Evolutionary conservation across 2,888 invertebrate species (phyloP).

Genomic region (Thereva nobilitata): DNA sequence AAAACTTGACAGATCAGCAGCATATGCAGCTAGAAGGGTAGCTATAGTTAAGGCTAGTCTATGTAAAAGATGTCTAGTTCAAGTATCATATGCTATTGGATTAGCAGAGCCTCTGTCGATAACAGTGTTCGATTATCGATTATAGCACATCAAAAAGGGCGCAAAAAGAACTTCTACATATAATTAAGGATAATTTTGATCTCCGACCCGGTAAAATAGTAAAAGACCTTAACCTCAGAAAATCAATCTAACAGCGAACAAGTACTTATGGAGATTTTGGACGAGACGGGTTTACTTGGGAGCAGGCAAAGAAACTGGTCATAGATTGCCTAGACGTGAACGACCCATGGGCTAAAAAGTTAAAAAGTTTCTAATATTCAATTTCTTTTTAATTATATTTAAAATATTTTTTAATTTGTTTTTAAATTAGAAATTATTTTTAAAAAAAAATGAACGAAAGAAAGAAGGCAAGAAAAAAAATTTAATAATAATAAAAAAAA

Average conservation of each 20-base stretch:
- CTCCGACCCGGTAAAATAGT: constrained; percentile 96
- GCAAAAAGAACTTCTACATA: constrained; percentile 81
- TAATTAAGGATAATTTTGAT: constrained; percentile 95
- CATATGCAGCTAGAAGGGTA: constrained; percentile 99
- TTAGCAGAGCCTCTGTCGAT: constrained; percentile 97
- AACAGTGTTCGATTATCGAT: constrained; percentile 93
- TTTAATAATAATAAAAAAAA: constrained; percentile 43
- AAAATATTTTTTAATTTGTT: constrained; percentile 34
- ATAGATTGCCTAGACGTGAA: constrained; percentile 65
- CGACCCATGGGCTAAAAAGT: constrained; percentile 41
- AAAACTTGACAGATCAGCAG: constrained; percentile 95
- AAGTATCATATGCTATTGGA: constrained; percentile 98
- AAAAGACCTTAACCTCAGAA: constrained; percentile 89
- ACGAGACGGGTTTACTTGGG: constrained; percentile 95
- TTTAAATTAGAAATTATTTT: constrained; percentile 47
- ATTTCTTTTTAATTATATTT: constrained; percentile 28
- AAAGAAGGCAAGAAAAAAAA: constrained; percentile 19
- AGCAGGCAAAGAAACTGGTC: constrained; percentile 82
- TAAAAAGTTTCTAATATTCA: constrained; percentile 40
- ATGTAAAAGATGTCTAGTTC: constrained; percentile 94
- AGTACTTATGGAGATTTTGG: constrained; percentile 99
- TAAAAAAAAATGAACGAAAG: constrained; percentile 13
- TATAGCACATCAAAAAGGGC: constrained; percentile 93
- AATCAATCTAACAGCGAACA: constrained; percentile 96
- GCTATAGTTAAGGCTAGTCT: constrained; percentile 96